Evolutionary conservation across 2,888 invertebrate genomes (phyloP).

Genomic region (Encarsia formosa): DNA sequence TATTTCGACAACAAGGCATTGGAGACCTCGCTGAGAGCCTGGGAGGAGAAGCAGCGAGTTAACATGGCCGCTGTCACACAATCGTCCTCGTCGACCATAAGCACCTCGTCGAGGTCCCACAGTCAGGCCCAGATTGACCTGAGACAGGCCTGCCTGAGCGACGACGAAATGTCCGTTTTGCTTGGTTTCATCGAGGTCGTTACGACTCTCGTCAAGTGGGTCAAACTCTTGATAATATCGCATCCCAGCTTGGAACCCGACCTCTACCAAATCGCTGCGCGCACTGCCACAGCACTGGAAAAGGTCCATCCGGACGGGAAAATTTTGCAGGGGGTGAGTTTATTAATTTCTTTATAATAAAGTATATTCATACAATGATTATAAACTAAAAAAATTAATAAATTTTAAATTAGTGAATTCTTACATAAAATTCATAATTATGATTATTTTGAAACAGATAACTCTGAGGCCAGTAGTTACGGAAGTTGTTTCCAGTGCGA

Average conservation of each 20-base stretch:
- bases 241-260: constrained; percentile 68
- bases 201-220: constrained; percentile 83
- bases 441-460: constrained; percentile 51
- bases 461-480: constrained; percentile 72
- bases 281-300: constrained; percentile 66
- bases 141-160: constrained; percentile 55
- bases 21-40: constrained; percentile 82
- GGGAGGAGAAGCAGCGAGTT: constrained; percentile 78
- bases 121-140: constrained; percentile 50
- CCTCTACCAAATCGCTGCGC: constrained; percentile 70
- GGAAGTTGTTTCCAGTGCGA: constrained; percentile 64
- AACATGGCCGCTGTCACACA: constrained; percentile 46
- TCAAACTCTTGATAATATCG: constrained; percentile 63
- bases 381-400: background rate
- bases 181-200: constrained; percentile 79
- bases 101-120: constrained; percentile 34
- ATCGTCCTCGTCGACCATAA: constrained; percentile 42
- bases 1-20: constrained; percentile 61
- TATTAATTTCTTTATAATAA: no score
- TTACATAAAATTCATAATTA: background rate
- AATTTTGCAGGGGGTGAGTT: constrained; percentile 67
- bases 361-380: no score
- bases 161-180: constrained; percentile 68
- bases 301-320: constrained; percentile 78
- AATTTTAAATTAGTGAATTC: background rate